Percentiles rank a stretch among this genome's conserved stretches.
These are phyloP conservation scores for Laterallus jamaicensis DNA, from an alignment of 2,113 vertebrate species.

Conservation along the genomic window DNA sequence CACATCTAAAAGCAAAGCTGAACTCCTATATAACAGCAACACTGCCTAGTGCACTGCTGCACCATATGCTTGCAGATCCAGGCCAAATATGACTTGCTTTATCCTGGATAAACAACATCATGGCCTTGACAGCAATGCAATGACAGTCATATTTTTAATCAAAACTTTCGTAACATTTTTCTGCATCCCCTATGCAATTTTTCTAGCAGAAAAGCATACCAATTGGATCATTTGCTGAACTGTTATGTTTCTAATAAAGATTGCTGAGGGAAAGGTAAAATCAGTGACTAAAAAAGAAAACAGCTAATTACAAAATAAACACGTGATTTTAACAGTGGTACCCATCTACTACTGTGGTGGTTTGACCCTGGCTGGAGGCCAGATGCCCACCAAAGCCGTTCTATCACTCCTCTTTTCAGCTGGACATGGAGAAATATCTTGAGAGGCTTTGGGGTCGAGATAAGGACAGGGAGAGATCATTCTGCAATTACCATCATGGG, in stretches of 20 bases:
- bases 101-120: neutral
- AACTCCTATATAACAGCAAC: neutral
- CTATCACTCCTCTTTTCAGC: no score
- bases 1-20: neutral
- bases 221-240: neutral
- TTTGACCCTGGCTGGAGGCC: no score
- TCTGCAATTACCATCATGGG: no score
- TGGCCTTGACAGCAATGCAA: neutral
- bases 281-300: neutral
- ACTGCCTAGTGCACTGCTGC: neutral
- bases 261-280: neutral
- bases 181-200: neutral
- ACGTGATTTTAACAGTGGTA: neutral
- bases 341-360: neutral
- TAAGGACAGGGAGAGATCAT: no score
- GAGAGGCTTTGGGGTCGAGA: no score
- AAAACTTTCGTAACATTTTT: neutral
- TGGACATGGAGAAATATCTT: no score
- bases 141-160: neutral
- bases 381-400: no score
- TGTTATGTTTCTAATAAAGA: neutral
- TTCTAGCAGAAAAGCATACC: neutral
- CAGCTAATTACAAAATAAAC: neutral
- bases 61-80: neutral
- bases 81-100: neutral